Conservation (phyloP, 2,888 invertebrate genomes). For the Ornithoptera alexandrae region DNA sequence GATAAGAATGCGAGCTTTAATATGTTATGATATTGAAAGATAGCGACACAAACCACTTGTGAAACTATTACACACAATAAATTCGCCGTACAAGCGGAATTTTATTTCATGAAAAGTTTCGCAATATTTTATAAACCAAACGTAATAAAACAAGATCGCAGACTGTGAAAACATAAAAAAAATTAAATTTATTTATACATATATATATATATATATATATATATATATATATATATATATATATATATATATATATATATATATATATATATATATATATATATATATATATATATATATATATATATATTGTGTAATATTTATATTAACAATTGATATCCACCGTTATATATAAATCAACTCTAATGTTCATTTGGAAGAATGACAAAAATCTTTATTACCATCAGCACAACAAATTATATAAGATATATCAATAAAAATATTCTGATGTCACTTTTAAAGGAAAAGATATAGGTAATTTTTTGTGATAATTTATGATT, state of each 20-base stretch:
- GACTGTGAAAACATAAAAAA: not conserved
- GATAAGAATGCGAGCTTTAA: conserved; percentile 66
- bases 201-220: too few species aligned
- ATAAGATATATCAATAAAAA: too few species aligned
- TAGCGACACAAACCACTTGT: conserved; percentile 25
- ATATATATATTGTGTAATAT: not conserved
- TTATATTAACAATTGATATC: not conserved
- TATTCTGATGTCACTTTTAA: too few species aligned
- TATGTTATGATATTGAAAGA: conserved; percentile 54
- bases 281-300: too few species aligned
- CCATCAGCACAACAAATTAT: too few species aligned
- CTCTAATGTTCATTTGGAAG: not conserved
- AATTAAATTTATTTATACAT: not conserved
- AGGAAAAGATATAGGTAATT: too few species aligned
- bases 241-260: too few species aligned
- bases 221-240: too few species aligned
- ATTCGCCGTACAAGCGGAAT: conserved; percentile 13
- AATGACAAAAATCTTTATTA: not conserved
- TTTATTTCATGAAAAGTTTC: conserved; percentile 7
- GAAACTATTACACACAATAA: conserved; percentile 27
- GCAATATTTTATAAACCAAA: conserved; percentile 13
- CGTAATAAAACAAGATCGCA: not conserved
- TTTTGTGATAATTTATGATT: too few species aligned
- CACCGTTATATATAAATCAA: not conserved
- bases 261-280: too few species aligned